phyloP scores from a whole-genome alignment of 2,797 vertebrate species.

The Platyrinchus mystaceus region DNA sequence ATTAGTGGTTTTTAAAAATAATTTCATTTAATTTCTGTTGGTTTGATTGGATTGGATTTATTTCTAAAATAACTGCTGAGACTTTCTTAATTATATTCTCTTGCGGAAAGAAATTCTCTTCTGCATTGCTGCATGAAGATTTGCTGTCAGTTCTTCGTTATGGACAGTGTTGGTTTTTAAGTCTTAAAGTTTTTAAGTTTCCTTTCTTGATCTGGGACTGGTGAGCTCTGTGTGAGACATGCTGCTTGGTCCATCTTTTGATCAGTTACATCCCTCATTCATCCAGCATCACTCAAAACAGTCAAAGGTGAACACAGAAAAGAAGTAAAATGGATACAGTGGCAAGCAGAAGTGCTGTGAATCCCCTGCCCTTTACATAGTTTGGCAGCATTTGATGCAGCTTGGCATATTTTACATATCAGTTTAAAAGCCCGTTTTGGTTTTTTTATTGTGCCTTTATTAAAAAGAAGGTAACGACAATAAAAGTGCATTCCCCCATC shows the following conservation, averaged over 20 bases:
- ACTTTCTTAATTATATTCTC: constrained; percentile 52
- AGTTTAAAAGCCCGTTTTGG: not conserved
- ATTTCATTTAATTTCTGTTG: constrained; percentile 42
- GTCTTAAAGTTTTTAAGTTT: constrained; percentile 78
- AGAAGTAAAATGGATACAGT: not conserved
- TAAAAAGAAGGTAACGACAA: not conserved
- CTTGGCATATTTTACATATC: not conserved
- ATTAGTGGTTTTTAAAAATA: constrained; percentile 47
- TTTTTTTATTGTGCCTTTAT: not conserved
- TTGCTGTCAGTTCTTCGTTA: constrained; percentile 76
- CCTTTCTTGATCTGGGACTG: constrained; percentile 78
- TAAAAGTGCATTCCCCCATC: not conserved
- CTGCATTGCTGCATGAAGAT: constrained; percentile 77
- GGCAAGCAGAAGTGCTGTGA: not conserved
- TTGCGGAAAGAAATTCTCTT: constrained; percentile 69
- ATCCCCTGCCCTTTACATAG: not conserved
- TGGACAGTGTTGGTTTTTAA: constrained; percentile 71
- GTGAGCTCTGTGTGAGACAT: constrained; percentile 82
- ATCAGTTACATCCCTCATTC: constrained; percentile 78
- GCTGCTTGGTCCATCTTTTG: constrained; percentile 87
- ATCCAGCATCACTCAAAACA: constrained; percentile 78
- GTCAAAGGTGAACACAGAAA: constrained; percentile 36
- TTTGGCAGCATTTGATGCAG: not conserved
- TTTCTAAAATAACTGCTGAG: constrained; percentile 69
- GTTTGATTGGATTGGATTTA: constrained; percentile 70